Percentiles rank a stretch among this genome's conserved stretches.
Conservation (phyloP, 2,888 invertebrate species). For the Pandemis corylana region DNA sequence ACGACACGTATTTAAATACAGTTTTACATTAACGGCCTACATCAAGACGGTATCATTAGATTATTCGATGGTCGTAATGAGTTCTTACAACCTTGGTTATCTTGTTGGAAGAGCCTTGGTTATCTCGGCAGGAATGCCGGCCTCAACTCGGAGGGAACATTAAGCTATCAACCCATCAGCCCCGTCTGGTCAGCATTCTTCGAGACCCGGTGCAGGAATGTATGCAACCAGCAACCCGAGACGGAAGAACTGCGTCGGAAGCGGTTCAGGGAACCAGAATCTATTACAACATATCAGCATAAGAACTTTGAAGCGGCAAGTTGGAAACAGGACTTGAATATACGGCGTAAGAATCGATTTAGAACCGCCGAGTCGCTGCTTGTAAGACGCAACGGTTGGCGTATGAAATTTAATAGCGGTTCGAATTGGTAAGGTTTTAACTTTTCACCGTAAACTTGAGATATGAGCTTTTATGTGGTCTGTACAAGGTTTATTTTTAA, state of each 20-base stretch:
- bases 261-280: conserved; percentile 77
- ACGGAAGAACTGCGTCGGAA: conserved; percentile 83
- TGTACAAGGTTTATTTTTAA: conserved; percentile 47
- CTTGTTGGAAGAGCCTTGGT: conserved; percentile 53
- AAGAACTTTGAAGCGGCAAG: conserved; percentile 40
- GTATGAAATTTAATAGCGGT: conserved; percentile 26
- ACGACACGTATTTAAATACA: background rate
- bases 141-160: conserved; percentile 61
- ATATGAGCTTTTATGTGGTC: background rate
- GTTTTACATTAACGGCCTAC: background rate
- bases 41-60: background rate
- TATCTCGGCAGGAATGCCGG: conserved; percentile 65
- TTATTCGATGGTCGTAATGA: conserved; percentile 17
- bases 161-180: conserved; percentile 76
- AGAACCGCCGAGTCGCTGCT: conserved; percentile 22
- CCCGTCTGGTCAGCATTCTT: conserved; percentile 78
- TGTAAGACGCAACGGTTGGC: conserved; percentile 40
- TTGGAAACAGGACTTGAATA: conserved; percentile 50
- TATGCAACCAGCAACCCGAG: conserved; percentile 80
- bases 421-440: conserved; percentile 10
- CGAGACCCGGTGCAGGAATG: conserved; percentile 75
- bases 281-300: conserved; percentile 52
- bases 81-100: conserved; percentile 33
- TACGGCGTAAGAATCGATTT: conserved; percentile 46
- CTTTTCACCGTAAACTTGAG: background rate